Percentiles rank a stretch among this genome's conserved stretches.
phyloP scores from a whole-genome alignment of 53 echinoderm and acorn worm species.

The Antedon mediterranea region DNA sequence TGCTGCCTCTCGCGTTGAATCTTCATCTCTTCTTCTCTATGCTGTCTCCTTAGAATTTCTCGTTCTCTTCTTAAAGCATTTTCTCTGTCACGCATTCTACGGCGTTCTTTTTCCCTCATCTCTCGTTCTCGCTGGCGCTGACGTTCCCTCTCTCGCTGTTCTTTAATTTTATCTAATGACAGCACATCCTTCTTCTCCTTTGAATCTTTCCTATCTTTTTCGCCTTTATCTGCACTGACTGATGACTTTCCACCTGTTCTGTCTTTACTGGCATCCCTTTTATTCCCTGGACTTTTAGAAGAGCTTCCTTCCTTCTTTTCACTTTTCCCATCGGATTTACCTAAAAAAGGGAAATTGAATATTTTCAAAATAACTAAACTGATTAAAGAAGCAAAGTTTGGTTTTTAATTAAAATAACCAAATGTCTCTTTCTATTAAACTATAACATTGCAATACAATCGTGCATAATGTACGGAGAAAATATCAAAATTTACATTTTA shows the following conservation, averaged over 20 bases:
- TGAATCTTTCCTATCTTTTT: slow-evolving; percentile 19
- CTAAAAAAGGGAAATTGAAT: neutral
- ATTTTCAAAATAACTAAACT: no score
- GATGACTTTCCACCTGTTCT: slow-evolving; percentile 6
- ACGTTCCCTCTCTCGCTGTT: slow-evolving; percentile 74
- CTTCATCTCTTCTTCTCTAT: slow-evolving; percentile 73
- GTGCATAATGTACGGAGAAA: no score
- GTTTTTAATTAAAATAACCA: no score
- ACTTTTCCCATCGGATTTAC: neutral
- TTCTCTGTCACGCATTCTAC: slow-evolving; percentile 63
- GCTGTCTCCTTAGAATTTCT: slow-evolving; percentile 58
- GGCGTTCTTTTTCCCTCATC: slow-evolving; percentile 64
- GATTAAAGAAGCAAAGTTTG: no score
- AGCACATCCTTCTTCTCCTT: slow-evolving; percentile 59
- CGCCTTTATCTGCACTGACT: neutral
- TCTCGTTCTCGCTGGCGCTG: slow-evolving; percentile 71
- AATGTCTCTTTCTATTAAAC: no score
- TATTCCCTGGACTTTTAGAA: slow-evolving; percentile 5
- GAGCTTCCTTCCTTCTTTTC: slow-evolving; percentile 31
- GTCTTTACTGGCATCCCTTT: slow-evolving; percentile 5
- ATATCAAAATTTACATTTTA: no score
- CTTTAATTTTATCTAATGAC: slow-evolving; percentile 87
- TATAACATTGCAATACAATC: no score
- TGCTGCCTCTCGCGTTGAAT: slow-evolving; percentile 73
- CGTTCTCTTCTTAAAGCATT: slow-evolving; percentile 56